phyloP scores from a whole-genome alignment of 2,888 invertebrate genomes.

The Eupeodes latifasciatus region DNA sequence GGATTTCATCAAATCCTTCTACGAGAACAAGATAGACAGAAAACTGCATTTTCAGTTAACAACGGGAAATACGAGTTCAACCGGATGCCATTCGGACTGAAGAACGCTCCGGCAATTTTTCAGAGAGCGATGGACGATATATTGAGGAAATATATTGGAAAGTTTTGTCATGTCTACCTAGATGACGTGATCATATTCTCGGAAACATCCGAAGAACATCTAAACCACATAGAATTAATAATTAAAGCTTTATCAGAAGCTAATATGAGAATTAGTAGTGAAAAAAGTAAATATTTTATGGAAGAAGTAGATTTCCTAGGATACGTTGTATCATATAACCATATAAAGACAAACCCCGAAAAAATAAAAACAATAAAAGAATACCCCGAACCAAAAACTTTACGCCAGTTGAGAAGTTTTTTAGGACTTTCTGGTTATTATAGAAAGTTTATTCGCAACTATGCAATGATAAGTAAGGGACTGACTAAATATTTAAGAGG shows the following conservation, averaged over 20 bases:
- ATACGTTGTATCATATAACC: neutral
- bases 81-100: neutral
- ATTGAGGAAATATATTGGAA: neutral
- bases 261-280: neutral
- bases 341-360: neutral
- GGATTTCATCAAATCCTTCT: neutral
- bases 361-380: neutral
- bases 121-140: neutral
- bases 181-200: neutral
- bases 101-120: neutral
- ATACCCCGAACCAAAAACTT: neutral
- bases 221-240: neutral
- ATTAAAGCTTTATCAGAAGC: neutral
- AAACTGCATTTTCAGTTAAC: neutral
- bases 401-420: neutral
- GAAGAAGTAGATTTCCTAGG: neutral
- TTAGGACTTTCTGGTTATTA: neutral
- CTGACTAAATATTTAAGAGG: neutral
- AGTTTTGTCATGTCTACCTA: neutral
- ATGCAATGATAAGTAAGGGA: neutral
- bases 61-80: neutral
- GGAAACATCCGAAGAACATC: neutral
- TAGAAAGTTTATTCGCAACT: neutral
- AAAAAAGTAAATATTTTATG: neutral
- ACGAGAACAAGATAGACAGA: neutral